Base-by-base conservation (phyloP, 2,888 invertebrate genomes). In the Lasioglossum oenotherae region DNA sequence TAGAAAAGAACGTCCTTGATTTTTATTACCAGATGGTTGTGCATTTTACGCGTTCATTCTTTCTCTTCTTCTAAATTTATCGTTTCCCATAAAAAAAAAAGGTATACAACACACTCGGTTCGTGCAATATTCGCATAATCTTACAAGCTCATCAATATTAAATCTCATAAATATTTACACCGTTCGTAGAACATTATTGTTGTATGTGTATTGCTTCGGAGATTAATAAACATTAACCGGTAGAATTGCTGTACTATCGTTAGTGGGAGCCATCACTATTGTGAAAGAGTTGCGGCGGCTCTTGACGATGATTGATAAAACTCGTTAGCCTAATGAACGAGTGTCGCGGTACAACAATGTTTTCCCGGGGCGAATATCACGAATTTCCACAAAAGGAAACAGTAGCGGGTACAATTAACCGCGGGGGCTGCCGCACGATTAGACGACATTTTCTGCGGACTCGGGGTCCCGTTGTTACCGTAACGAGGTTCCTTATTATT, bases 401-500 rank as follows among this genome's bases (percentile, higher is more conserved):
- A 67, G 73, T 31, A 67, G 41, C 73, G 38, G 49, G 8, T 31
- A 49, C 53, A 71, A 78, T 74, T 82, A 85, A 77, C 60, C 74
- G 10, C 14, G 49, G 57, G 23, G 53, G 8, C 71, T 53, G 53
- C 71, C 73, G 44, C 78, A n/a, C 67, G 74, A 80, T 57, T 78
- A 69, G 76, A 79, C 78, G 83, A 82, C 81, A 86, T 83, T 87
- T 77, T 87, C 81, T 60, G 64, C 71, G 67, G 80, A 74, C 77
- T 82, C 80, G 72, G 64, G 60, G 82, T 72, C 44, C 79, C 53
- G 60, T 80, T 74, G 82, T 84, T 87, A 79, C 77, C 53, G 79
- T 88, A 90, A 90, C 84, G 82, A 89, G 80, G 82, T 77, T 77
- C 77, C 84, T 90, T 90, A 88, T 90, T 88, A 90, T 86, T 87